phyloP scores from a whole-genome alignment of 2,113 vertebrate species.

The Edolisoma coerulescens region DNA sequence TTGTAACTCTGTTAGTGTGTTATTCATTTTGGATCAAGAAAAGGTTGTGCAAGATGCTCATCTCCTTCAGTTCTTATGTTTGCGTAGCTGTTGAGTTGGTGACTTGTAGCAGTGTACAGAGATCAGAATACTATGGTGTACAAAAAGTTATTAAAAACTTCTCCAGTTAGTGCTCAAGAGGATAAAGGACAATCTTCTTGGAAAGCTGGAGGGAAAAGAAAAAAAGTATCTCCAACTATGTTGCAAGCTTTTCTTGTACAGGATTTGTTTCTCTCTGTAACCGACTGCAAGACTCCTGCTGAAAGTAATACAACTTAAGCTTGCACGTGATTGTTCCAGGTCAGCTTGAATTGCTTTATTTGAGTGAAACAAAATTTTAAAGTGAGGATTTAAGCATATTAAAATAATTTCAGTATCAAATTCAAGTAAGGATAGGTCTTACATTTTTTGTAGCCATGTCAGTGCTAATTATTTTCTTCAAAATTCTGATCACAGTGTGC shows the following conservation, averaged over 20 bases:
- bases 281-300: background rate
- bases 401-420: background rate
- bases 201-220: background rate
- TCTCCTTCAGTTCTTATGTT: background rate
- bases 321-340: background rate
- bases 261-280: background rate
- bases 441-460: background rate
- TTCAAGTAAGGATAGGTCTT: background rate
- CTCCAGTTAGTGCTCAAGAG: background rate
- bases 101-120: background rate
- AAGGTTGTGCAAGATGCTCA: background rate
- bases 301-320: background rate
- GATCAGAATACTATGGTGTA: background rate
- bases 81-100: fast-evolving
- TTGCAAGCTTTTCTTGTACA: background rate
- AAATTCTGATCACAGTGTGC: background rate
- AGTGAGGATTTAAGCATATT: background rate
- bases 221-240: background rate
- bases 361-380: background rate
- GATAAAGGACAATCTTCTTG: background rate
- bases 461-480: background rate
- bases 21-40: background rate
- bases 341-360: background rate
- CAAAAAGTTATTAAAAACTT: background rate
- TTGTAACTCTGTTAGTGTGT: background rate